These are phyloP conservation scores for Lepidocyrtoides sp. DNA, from an alignment of 2,888 invertebrate species.

Conservation along the genomic window DNA sequence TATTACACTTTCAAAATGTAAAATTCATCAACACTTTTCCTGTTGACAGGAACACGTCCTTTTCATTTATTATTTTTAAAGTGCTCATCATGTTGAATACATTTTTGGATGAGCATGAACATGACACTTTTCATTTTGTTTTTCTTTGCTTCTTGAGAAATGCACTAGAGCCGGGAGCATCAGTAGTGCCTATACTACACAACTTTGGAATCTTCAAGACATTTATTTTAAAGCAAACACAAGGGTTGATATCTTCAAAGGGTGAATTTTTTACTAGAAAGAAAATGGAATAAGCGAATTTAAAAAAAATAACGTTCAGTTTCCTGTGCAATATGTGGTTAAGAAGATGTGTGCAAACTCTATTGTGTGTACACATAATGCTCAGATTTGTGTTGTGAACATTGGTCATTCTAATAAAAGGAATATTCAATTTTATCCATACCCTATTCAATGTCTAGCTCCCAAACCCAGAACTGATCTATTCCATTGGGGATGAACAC, in stretches of 20 bases:
- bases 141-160: background rate
- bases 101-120: background rate
- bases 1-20: slow-evolving; percentile 2
- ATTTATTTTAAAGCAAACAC: no score
- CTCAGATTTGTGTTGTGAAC: no score
- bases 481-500: background rate
- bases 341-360: no score
- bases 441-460: no score
- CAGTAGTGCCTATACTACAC: no score
- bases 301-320: no score
- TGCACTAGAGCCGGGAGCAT: no score
- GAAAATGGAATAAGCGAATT: background rate
- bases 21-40: slow-evolving; percentile 71
- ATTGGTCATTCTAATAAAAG: background rate
- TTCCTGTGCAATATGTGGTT: no score
- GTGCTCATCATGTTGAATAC: background rate
- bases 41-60: slow-evolving; percentile 67
- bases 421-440: background rate
- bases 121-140: slow-evolving; percentile 12
- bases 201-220: no score
- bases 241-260: background rate
- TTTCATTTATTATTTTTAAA: slow-evolving; percentile 70
- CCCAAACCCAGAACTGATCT: no score
- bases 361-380: no score
- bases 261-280: background rate